phyloP scores from a whole-genome alignment of 2,888 invertebrate genomes.

The Orchesellides sinensis region DNA sequence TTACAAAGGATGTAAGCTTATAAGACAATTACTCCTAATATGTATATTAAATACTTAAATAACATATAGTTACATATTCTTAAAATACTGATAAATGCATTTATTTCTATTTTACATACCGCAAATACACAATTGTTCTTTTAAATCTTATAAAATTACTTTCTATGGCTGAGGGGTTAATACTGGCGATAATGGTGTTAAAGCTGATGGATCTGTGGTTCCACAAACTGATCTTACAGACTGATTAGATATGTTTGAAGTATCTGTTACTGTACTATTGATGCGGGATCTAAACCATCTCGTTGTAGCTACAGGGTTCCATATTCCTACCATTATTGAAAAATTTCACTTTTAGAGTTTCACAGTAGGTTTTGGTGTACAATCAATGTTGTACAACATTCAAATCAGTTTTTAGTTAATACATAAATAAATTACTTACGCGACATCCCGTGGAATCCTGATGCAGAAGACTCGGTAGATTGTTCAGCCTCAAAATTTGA shows the following conservation, averaged over 20 bases:
- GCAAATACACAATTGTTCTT: too few species aligned
- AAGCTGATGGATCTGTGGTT: too few species aligned
- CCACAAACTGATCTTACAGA: constrained; percentile 46
- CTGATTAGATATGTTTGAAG: constrained; percentile 38
- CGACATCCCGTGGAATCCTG: neutral
- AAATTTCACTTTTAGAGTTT: neutral
- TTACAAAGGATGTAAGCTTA: too few species aligned
- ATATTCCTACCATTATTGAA: neutral
- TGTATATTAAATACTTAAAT: too few species aligned
- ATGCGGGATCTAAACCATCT: constrained; percentile 37
- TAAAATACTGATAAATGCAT: too few species aligned
- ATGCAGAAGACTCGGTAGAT: neutral
- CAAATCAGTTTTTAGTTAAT: neutral
- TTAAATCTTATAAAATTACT: too few species aligned
- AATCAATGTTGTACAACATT: neutral
- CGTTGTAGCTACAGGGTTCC: constrained; percentile 28
- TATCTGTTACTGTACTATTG: constrained; percentile 48
- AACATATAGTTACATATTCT: too few species aligned
- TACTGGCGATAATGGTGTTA: too few species aligned
- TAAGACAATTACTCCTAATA: too few species aligned
- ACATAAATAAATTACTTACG: neutral
- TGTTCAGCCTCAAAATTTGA: constrained; percentile 32
- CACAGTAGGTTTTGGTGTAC: neutral
- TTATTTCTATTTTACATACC: too few species aligned
- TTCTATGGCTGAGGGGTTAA: too few species aligned